Evolutionary conservation across 2,888 invertebrate genomes (phyloP).

Genomic region (Adelognathus sp.): DNA sequence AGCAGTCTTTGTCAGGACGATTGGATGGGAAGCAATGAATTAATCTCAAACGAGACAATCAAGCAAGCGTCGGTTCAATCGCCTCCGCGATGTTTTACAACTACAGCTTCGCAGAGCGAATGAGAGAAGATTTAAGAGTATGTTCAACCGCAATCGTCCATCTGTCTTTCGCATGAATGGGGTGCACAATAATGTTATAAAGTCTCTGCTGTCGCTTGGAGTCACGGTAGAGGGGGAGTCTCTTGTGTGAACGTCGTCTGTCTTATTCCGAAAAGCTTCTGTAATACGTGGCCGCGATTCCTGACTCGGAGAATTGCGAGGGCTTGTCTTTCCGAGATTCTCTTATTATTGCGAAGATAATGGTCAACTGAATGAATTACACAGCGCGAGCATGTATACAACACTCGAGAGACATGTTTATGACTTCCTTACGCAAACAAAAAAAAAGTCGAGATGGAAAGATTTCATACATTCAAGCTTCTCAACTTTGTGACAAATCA

Average conservation of each 20-base stretch:
- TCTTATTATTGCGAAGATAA: conserved; percentile 16
- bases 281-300: neutral
- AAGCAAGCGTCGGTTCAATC: neutral
- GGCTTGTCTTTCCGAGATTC: conserved; percentile 27
- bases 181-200: conserved; percentile 54
- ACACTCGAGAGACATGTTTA: conserved; percentile 1
- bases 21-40: conserved; percentile 8
- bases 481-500: neutral
- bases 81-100: neutral
- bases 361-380: neutral
- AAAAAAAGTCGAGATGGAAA: neutral
- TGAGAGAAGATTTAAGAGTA: conserved; percentile 51
- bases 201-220: conserved; percentile 37
- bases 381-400: neutral
- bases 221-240: conserved; percentile 43
- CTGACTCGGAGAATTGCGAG: neutral
- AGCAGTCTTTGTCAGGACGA: conserved; percentile 11
- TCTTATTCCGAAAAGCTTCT: conserved; percentile 25
- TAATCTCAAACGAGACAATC: conserved; percentile 18
- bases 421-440: neutral
- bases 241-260: conserved; percentile 4
- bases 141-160: conserved; percentile 48
- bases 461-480: neutral
- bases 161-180: conserved; percentile 55
- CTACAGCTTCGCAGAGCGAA: conserved; percentile 2